These are phyloP conservation scores for Musca domestica DNA, from an alignment of 1,140 invertebrate genomes.

Conservation along the genomic window DNA sequence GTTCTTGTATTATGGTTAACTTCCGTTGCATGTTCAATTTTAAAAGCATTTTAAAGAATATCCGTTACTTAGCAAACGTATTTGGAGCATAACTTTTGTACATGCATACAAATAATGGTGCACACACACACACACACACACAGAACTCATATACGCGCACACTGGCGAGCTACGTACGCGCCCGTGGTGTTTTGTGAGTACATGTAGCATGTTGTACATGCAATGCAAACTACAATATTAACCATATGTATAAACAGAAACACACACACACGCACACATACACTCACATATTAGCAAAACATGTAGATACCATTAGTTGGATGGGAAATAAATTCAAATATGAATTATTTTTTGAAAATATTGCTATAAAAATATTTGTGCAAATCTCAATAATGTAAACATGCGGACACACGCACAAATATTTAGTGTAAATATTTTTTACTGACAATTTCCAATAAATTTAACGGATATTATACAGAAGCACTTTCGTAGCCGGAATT, in stretches of 20 bases:
- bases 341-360: constrained; percentile 1
- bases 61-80: constrained; percentile 19
- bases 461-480: too few relatives aligned
- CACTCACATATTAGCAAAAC: too few relatives aligned
- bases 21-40: constrained; percentile 18
- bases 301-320: too few relatives aligned
- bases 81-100: constrained; percentile 15
- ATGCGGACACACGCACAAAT: not conserved
- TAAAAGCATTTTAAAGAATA: constrained; percentile 21
- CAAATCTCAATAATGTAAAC: not conserved
- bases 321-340: too few relatives aligned
- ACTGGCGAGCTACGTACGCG: not conserved
- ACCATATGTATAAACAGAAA: not conserved
- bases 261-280: not conserved
- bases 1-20: constrained; percentile 14
- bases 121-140: not conserved
- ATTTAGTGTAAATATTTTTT: not conserved
- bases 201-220: too few relatives aligned
- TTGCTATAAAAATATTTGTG: not conserved
- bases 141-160: not conserved
- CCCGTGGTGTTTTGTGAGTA: too few relatives aligned
- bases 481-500: too few relatives aligned
- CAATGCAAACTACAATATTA: not conserved
- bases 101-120: not conserved
- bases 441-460: not conserved